These are phyloP conservation scores for Sylvia borin DNA, from an alignment of 2,797 vertebrate species.

Conservation along the genomic window DNA sequence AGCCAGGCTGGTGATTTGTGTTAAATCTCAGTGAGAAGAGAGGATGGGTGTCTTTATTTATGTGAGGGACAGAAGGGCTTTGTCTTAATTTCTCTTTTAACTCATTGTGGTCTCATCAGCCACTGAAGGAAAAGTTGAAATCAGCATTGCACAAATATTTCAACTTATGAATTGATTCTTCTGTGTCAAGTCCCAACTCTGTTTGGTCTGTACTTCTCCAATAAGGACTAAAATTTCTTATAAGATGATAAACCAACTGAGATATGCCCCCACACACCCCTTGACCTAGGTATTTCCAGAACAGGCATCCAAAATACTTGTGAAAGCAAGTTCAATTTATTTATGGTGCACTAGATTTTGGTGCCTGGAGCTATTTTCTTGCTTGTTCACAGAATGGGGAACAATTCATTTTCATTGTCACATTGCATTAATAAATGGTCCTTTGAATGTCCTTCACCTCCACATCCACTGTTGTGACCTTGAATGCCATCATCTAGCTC, in stretches of 20 bases:
- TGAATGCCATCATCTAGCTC: not conserved
- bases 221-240: not conserved
- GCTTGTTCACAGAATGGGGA: not conserved
- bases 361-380: not conserved
- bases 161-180: not conserved
- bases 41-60: not conserved
- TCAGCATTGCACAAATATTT: not conserved
- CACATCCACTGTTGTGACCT: not conserved
- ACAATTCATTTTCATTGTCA: not conserved
- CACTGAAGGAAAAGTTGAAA: not conserved
- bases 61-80: not conserved
- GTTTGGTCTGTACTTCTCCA: not conserved
- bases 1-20: not conserved
- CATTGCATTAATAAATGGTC: not conserved
- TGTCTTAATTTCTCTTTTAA: not conserved
- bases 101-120: not conserved
- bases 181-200: not conserved
- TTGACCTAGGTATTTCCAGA: not conserved
- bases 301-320: not conserved
- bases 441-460: not conserved
- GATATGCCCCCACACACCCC: fast-evolving
- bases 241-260: not conserved
- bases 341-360: not conserved
- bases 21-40: not conserved
- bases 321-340: not conserved